These are phyloP conservation scores for Magallana angulata DNA, from an alignment of 1,140 invertebrate genomes.

Conservation along the genomic window DNA sequence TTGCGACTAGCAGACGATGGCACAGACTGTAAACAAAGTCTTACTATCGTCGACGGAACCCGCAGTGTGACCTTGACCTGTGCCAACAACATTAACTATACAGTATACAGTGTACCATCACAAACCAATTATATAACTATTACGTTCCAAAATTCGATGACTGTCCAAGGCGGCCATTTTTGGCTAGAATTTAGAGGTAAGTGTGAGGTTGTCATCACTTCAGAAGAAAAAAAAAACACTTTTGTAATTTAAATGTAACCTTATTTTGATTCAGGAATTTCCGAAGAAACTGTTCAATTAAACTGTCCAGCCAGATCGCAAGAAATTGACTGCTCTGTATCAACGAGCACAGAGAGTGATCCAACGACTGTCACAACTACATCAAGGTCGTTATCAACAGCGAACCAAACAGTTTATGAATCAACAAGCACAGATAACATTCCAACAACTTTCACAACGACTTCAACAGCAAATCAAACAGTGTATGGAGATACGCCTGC, in stretches of 20 bases:
- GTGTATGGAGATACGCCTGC: too few relatives aligned
- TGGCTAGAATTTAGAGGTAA: constrained; percentile 10
- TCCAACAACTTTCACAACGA: too few relatives aligned
- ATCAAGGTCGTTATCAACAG: too few relatives aligned
- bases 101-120: not conserved
- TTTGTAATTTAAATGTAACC: too few relatives aligned
- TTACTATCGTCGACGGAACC: not conserved
- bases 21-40: not conserved
- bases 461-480: too few relatives aligned
- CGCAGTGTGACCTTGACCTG: not conserved
- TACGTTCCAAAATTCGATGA: not conserved
- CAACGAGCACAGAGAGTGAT: not conserved
- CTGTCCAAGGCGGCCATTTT: not conserved
- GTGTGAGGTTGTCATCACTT: too few relatives aligned
- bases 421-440: too few relatives aligned
- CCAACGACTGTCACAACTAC: too few relatives aligned
- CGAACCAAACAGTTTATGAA: too few relatives aligned
- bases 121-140: not conserved
- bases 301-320: not conserved
- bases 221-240: too few relatives aligned
- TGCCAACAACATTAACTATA: not conserved
- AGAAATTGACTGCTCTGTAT: not conserved
- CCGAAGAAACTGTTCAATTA: not conserved
- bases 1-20: not conserved
- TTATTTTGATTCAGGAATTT: not conserved